Percentiles rank a stretch among this genome's conserved stretches.
Evolutionary conservation across 2,888 invertebrate species (phyloP).

Genomic region (Hanleya hanleyi): DNA sequence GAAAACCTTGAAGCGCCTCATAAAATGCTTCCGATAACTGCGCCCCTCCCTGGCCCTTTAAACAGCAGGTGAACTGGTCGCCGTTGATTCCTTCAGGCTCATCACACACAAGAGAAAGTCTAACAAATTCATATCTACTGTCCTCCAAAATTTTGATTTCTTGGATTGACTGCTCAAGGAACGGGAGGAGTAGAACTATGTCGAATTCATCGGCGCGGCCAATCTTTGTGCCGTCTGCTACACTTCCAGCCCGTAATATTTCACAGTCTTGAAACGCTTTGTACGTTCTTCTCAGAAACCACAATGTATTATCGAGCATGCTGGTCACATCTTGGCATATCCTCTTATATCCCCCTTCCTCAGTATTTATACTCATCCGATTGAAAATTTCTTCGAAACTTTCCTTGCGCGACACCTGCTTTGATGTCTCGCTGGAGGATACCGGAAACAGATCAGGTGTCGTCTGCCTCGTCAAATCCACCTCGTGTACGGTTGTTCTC

Average conservation of each 20-base stretch:
- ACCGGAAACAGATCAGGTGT: not conserved
- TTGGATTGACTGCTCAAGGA: not conserved
- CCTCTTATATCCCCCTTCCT: not conserved
- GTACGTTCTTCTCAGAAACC: not conserved
- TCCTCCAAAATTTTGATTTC: not conserved
- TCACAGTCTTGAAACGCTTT: not conserved
- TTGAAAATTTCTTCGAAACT: not conserved
- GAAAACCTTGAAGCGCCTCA: not conserved
- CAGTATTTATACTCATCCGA: not conserved
- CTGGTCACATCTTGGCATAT: not conserved
- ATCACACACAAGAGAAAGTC: not conserved
- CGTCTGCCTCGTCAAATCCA: not conserved
- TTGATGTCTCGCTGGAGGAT: not conserved
- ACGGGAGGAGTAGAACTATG: not conserved
- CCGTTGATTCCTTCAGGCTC: not conserved
- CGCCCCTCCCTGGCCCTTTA: not conserved
- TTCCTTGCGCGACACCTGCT: not conserved
- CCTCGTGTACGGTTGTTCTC: not conserved
- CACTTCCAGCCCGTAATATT: not conserved
- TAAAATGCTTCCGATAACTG: not conserved
- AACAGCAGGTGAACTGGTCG: not conserved
- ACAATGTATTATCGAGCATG: not conserved
- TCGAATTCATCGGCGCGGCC: not conserved
- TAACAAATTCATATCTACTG: not conserved
- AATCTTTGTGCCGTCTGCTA: not conserved